Evolutionary conservation across 2,797 vertebrate genomes (phyloP).

Genomic region (Steatocranus sp.): DNA sequence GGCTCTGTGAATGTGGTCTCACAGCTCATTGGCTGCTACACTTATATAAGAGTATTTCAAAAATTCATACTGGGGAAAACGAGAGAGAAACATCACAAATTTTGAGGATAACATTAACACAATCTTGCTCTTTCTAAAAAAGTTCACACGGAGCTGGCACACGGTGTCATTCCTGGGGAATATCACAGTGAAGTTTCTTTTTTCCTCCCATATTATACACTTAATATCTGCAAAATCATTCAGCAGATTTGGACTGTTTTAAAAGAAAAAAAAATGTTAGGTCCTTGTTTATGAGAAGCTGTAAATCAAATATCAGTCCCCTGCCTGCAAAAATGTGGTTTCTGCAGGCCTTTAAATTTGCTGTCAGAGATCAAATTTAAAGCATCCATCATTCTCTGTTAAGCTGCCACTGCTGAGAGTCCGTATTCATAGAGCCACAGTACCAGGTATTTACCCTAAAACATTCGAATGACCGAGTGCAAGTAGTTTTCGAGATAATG

Average conservation of each 20-base stretch:
- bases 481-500: background rate
- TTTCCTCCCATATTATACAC: background rate
- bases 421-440: background rate
- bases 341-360: background rate
- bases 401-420: background rate
- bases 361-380: background rate
- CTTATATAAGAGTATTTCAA: background rate
- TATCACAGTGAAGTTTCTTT: background rate
- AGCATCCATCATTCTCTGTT: background rate
- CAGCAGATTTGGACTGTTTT: background rate
- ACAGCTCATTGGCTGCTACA: background rate
- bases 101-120: background rate
- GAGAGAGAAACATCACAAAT: background rate
- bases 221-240: background rate
- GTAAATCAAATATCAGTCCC: background rate
- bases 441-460: background rate
- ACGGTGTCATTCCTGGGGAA: background rate
- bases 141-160: background rate
- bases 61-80: rapidly evolving
- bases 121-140: background rate
- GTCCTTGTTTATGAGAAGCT: background rate
- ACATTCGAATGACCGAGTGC: background rate
- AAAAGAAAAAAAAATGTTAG: background rate
- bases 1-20: background rate
- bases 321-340: background rate